Base-by-base conservation (phyloP, 2,888 invertebrate species). In the Pristionchus mayeri region DNA sequence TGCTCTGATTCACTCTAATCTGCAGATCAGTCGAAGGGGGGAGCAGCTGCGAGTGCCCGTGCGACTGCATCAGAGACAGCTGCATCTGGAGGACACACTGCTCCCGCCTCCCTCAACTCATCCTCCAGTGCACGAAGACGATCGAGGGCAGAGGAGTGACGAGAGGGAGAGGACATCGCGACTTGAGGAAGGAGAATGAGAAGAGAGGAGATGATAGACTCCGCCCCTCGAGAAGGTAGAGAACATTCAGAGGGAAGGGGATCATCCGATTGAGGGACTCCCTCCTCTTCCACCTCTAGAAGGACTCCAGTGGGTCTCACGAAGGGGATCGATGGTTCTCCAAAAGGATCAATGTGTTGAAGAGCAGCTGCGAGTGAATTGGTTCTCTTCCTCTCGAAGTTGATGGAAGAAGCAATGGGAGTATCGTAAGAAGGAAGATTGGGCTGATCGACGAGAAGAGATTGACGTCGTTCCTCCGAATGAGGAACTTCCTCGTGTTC, bases 1-100 rank as follows among this genome's bases (percentile, higher is more conserved):
- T 87, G 34, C 88, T 88, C 82, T 90, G 91, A 86, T 90, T 92
- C 44, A 92, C 92, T 52, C 91, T 88, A 60, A 92, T 92, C 84
- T 92, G 92, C 13, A 92, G 86, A 85, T 92, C 92, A 76, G 89
- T 78, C 52, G 89, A 87, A 3, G 92, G 90, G n/a, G 44, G 89
- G 89, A 2, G 90, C 90, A 2, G 88, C 86, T 9, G 90, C 88
- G 48, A 92, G 86, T 21, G 91, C 91, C 67, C 89, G 80, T 9
- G 90, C 91, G n/a, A 92, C 90, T 11, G 90, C 88, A 80, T 91
- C 89, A 27, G 89, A 88, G 24, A 92, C 88, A n/a, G 87, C 88
- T 37, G 90, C 89, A 84, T 92, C 92, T 27, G 90, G 88, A 0
- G 92, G 92, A 52, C 91, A 88, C 27, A 89, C 89, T 3, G 90